Base-by-base conservation (phyloP, 2,797 vertebrate genomes). In the Gymnothorax reevesii region DNA sequence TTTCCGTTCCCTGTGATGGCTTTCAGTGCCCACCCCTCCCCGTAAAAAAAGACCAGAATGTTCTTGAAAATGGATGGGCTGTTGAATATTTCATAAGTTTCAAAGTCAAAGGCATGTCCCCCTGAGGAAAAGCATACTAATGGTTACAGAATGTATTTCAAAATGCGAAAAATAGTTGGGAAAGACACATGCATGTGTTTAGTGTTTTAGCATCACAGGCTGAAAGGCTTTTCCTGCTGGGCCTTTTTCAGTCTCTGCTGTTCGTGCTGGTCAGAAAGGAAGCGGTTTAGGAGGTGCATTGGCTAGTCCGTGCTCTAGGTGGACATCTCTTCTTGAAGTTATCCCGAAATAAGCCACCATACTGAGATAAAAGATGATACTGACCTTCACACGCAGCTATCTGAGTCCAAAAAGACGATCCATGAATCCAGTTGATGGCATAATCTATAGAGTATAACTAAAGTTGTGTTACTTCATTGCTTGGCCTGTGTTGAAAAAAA, bases 1-100 rank as follows among this genome's bases (percentile, higher is more conserved):
- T 75, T 75, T 75, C 27, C 49, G 71, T n/a, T 82, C 22, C 4
- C 2, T n/a, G 55, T n/a, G 9, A 5, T 10, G 55, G 80, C 55
- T 57, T 82, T 79, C 54, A 52, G 22, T 17, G 25, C 42, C 12
- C 27, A 2, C 79, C 8, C 7, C 33, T 22, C 17, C n/a, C 57
- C 13, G 25, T n/a, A 13, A 42, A 42, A 42, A 42, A 42, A 42
- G 33, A 42, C 33, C 33, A 42, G 33, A 42, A 25, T 22, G 12
- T 27, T 13, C 80, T 82, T 59, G 80, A 57, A 82, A 57, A 82
- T 57, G 54, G 80, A 59, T 27, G 25, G 80, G 9, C 17, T 82
- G 6, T 27, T 82, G 55, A 82, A 57, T 82, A 59, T 57, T 82
- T 82, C 0, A 82, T 82, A 55, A 4, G 54, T n/a, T 55, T 25